Evolutionary conservation across 2,797 vertebrate species (phyloP).

Genomic region (Sardinella longiceps): DNA sequence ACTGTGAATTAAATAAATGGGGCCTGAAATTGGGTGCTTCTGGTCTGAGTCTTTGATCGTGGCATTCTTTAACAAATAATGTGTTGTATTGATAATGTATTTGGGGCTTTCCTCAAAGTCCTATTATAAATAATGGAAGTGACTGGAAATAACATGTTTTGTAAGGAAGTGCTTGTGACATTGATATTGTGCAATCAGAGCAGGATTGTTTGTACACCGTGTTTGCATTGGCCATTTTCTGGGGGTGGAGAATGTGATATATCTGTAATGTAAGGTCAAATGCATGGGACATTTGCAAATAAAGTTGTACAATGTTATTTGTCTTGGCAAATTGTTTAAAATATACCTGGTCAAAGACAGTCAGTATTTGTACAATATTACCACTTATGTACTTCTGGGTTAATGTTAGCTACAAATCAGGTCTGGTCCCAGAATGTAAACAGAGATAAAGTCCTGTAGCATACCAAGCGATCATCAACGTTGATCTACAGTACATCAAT

Average conservation of each 20-base stretch:
- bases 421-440: no score
- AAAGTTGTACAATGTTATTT: no score
- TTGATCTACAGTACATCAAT: background rate
- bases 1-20: no score
- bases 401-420: background rate
- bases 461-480: background rate
- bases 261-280: background rate
- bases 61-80: no score
- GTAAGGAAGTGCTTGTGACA: slow-evolving; percentile 20
- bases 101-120: no score
- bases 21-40: no score
- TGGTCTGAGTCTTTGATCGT: no score
- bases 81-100: no score
- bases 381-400: background rate
- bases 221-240: background rate
- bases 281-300: background rate
- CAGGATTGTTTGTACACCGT: background rate
- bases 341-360: no score
- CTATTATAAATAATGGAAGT: background rate
- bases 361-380: background rate
- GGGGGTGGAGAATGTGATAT: background rate
- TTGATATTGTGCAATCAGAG: background rate
- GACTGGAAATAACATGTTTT: background rate
- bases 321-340: no score
- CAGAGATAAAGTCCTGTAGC: background rate